These are phyloP conservation scores for Antennarius maculatus DNA, from an alignment of 2,797 vertebrate species.

Conservation along the genomic window DNA sequence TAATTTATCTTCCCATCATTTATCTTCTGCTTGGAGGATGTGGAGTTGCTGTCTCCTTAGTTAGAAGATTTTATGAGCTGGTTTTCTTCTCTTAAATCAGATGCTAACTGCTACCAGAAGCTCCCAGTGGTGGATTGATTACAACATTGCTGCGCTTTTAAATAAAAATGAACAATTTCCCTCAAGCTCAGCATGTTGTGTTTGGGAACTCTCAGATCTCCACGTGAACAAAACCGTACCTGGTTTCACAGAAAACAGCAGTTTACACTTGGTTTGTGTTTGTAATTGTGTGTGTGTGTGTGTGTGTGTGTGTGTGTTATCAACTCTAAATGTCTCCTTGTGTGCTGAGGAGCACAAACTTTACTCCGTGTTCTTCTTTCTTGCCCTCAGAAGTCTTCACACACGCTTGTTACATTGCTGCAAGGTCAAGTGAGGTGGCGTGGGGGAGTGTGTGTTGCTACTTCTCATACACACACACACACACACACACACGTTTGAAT, in stretches of 20 bases:
- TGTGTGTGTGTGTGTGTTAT: conserved; percentile 16
- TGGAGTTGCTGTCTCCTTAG: too few relatives aligned
- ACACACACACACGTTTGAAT: conserved; percentile 21
- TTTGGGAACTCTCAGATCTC: background rate
- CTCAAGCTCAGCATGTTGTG: background rate
- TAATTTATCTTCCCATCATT: too few relatives aligned
- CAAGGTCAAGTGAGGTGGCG: conserved; percentile 44
- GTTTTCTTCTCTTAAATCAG: too few relatives aligned
- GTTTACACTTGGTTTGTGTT: too few relatives aligned
- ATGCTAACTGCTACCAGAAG: too few relatives aligned
- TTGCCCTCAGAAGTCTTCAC: conserved; percentile 22
- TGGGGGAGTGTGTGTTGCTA: background rate
- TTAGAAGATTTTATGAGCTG: background rate
- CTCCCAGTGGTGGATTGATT: too few relatives aligned
- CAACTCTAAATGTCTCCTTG: conserved; percentile 45
- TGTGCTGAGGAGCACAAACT: conserved; percentile 5
- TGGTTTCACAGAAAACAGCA: background rate
- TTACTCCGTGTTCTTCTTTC: conserved; percentile 8
- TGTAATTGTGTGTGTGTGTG: background rate
- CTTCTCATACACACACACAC: background rate
- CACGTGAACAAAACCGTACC: background rate
- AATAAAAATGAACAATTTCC: too few relatives aligned
- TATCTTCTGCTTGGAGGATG: too few relatives aligned
- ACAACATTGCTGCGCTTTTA: too few relatives aligned
- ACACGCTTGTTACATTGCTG: conserved; percentile 18